Percentiles rank a stretch among this genome's conserved stretches.
These are phyloP conservation scores for Ariopsis seemanni DNA, from an alignment of 2,113 vertebrate genomes.

Conservation along the genomic window DNA sequence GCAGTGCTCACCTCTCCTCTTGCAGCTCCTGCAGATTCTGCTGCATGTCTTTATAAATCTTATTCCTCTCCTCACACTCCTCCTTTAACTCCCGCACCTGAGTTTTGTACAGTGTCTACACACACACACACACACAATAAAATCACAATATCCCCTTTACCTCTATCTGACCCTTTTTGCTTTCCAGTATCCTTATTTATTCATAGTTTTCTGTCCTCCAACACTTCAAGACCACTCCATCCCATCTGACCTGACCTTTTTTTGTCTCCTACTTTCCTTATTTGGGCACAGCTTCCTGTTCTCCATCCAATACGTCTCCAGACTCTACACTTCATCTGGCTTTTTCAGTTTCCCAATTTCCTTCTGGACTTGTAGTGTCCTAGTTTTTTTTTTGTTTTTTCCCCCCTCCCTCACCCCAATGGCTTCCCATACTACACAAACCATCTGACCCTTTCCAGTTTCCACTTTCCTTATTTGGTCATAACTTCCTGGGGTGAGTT, in stretches of 20 bases:
- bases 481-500: neutral
- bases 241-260: neutral
- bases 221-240: no score
- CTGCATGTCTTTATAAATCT: constrained; percentile 91
- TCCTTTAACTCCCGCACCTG: constrained; percentile 98
- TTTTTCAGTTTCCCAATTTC: neutral
- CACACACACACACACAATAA: constrained; percentile 3
- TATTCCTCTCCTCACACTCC: constrained; percentile 94
- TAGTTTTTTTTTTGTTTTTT: neutral
- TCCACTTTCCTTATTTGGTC: neutral
- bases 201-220: neutral
- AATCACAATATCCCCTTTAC: neutral
- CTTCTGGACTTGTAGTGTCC: neutral
- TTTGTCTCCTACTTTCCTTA: neutral
- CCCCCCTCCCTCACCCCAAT: neutral
- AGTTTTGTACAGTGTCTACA: constrained; percentile 95
- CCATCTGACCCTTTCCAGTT: neutral
- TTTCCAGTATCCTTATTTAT: neutral
- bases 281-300: neutral
- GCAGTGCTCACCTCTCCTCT: constrained; percentile 84
- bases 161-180: neutral
- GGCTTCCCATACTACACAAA: neutral
- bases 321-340: neutral
- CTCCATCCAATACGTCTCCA: neutral
- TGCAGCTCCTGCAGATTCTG: constrained; percentile 92